Base-by-base conservation (phyloP, 2,113 vertebrate species). In the Gallinago paraguaiae region DNA sequence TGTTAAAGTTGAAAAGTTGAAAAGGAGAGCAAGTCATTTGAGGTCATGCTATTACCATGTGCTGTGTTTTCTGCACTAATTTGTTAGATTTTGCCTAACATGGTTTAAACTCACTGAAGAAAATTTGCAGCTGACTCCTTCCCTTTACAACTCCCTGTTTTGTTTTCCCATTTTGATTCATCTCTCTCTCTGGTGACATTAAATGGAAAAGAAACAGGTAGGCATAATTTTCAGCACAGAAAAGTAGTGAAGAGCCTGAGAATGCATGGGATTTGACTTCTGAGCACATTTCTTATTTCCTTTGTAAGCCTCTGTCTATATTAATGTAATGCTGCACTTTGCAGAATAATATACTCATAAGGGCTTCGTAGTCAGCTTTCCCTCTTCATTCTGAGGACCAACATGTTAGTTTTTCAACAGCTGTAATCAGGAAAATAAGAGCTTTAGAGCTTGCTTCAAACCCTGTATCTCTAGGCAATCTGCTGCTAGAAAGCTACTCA, bases 351-450 rank as follows among this genome's bases (percentile, higher is more conserved):
- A 88, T 86, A 86, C 88, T 86, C 91, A 89, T 82, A 93, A 79
- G 70, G 95, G 83, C 93, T 96, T 95, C 89, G 1, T 75, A 97
- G 96, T 95, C 92, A 96, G 95, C 74, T 95, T 96, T 97, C 93
- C 82, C 75, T 93, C 92, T 93, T 95, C 83, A 92, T 97, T 95
- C 94, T 93, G 96, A 96, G 95, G 95, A 96, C 95, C 96, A 97
- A 96, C 94, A 95, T 94, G 93, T 96, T 95, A 96, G 93, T 95
- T 95, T 96, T 93, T 97, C 94, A 96, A 96, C 93, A 95, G 96
- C 96, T 96, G 93, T 96, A 95, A 93, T 96, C 95, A 96, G 86
- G 93, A 96, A 97, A 96, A 97, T 95, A 97, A 96, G 91, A 95
- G 96, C 94, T 96, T 96, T 95, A 97, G 88, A 93, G 95, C 79